Base-by-base conservation (phyloP, 2,888 invertebrate species). In the Perizoma affinitatum region DNA sequence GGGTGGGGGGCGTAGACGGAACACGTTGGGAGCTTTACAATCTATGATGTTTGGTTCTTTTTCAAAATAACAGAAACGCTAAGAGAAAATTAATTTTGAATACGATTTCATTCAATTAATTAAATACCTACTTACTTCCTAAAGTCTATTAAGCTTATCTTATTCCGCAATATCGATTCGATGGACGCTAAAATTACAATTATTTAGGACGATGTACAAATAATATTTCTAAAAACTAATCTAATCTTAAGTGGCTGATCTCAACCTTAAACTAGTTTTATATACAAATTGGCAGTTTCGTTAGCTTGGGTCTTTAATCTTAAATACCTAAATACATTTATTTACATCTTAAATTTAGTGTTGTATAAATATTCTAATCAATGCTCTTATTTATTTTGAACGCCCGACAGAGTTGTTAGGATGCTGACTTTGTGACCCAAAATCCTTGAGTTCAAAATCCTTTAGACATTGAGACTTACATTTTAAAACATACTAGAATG, bases 201-300 rank as follows among this genome's bases (percentile, higher is more conserved):
- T 72, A 79, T 79, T 82, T 78, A 79, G 87, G 88, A 87, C 88
- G 88, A 83, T 54, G 44, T 58, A 35, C 51, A 58, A 54, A 52
- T 54, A n/a, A 58, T n/a, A 55, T 22, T 9, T 35, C 43, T 40
- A 53, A 11, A 38, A 6, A 38, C 3, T 38, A 38, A 38, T 38
- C 7, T 38, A 38, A 38, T n/a, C 65, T 72, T 78, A 74, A 73
- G 80, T 77, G 75, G 73, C 79, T 85, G 52, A 71, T 56, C 63
- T 80, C 84, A 86, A 83, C 84, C 83, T 82, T 84, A 86, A 8
- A 46, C 87, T 87, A 89, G 55, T 65, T 76, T 65, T 88, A 87
- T 89, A 58, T 87, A 89, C 85, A 87, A 74, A 57, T 76, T 89
- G 90, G 90, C 90, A 90, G 90, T 89, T 82, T 87, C 70, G 66